Evolutionary conservation across 2,113 vertebrate genomes (phyloP).

Genomic region (Aix galericulata): DNA sequence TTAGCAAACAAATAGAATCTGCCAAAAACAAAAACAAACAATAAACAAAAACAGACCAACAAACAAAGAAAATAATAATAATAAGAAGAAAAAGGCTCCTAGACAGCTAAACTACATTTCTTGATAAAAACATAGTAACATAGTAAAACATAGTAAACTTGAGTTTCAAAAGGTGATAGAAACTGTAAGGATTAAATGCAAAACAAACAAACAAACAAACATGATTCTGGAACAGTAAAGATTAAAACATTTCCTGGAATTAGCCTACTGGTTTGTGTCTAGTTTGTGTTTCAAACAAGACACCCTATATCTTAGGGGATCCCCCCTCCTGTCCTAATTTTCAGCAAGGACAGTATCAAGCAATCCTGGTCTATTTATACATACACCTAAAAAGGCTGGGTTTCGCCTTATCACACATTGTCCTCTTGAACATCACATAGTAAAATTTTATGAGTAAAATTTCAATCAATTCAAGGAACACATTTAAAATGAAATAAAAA

Average conservation of each 20-base stretch:
- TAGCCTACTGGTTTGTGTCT: background rate
- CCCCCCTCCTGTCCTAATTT: background rate
- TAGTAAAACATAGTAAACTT: background rate
- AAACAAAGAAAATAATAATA: too few species aligned
- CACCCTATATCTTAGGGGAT: background rate
- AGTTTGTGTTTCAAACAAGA: background rate
- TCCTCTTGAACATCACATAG: background rate
- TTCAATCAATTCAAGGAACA: background rate
- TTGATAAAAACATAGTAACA: background rate
- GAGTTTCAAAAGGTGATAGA: background rate
- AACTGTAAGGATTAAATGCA: background rate
- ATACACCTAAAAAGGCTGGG: rapidly evolving
- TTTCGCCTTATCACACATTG: background rate
- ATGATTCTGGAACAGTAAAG: background rate
- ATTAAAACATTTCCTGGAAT: background rate
- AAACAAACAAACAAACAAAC: background rate
- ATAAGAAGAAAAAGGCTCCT: rapidly evolving
- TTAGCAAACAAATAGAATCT: background rate
- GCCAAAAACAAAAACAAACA: background rate
- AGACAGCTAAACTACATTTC: background rate
- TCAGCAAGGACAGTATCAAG: background rate
- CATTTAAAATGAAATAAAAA: background rate
- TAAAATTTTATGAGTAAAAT: background rate
- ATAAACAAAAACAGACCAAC: too few species aligned
- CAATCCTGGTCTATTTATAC: background rate